Base-by-base conservation (phyloP, 2,888 invertebrate genomes). In the Drosophila suboccidentalis region DNA sequence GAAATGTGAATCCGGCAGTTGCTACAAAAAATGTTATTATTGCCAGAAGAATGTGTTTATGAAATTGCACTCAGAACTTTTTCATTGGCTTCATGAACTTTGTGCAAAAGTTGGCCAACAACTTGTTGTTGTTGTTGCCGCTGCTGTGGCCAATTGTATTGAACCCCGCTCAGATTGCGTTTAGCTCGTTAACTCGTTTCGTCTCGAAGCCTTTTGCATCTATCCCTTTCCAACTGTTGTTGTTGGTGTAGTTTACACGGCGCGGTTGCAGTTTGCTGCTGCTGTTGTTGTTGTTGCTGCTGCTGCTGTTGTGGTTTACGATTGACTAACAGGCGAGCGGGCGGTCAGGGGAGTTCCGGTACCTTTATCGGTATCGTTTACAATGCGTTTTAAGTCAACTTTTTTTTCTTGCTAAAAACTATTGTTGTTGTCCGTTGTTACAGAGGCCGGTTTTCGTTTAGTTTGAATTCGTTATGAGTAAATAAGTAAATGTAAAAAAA, bases 321-420 rank as follows among this genome's bases (percentile, higher is more conserved):
- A 11, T 64, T 64, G 65, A 60, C 66, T 68, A 46, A 71, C 65
- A 51, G 55, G 10, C 65, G 60, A 47, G 15, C 11, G 66, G 34
- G 58, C 65, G 60, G 50, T 8, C 11, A 64, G 34, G 36, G 47
- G 64, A 62, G 84, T 83, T 71, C 70, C 83, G 83, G 80, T 86
- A 75, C 73, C 83, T 80, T 80, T 86, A 75, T 74, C 64, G 53
- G 62, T 80, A 63, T 86, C 71, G 84, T 57, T 84, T 85, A 72
- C 79, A 78, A 66, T 84, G 68, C 66, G 71, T 78, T 75, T 51
- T 38, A 39, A 63, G 64, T 66, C 70, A 79, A 65, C 71, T 69
- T 74, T 78, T 68, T 64, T 80, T 71, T 68, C 54, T 62, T 17
- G 59, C 47, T 75, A 46, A 75, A 66, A 70, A 57, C 58, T 62